Evolutionary conservation across 2,888 invertebrate species (phyloP).

Genomic region (Choristoneura rosaceana): DNA sequence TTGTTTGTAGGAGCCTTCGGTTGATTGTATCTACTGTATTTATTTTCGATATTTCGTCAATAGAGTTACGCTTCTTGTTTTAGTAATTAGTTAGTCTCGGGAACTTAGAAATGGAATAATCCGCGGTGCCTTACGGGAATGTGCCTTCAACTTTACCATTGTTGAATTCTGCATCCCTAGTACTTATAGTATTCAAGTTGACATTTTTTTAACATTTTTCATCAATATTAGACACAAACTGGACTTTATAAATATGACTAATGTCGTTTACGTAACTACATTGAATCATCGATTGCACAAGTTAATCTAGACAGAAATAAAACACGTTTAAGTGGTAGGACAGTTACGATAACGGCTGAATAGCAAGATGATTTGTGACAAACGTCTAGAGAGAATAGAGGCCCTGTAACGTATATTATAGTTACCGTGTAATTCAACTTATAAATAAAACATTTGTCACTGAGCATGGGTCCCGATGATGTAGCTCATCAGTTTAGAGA

Average conservation of each 20-base stretch:
- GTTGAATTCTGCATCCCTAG: conserved; percentile 3
- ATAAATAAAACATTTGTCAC: background rate
- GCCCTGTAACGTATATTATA: background rate
- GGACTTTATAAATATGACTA: background rate
- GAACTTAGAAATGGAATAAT: conserved; percentile 62
- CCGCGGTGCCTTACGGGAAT: conserved; percentile 63
- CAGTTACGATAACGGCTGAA: background rate
- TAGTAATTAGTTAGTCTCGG: conserved; percentile 66
- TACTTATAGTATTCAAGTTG: background rate
- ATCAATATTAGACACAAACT: background rate
- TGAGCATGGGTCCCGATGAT: background rate
- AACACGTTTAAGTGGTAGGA: background rate
- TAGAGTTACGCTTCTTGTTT: conserved; percentile 73
- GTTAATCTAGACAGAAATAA: background rate
- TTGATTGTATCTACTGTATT: conserved; percentile 67
- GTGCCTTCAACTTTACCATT: conserved; percentile 33
- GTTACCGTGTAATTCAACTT: conserved; percentile 5
- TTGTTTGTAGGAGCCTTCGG: conserved; percentile 64
- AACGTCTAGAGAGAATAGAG: background rate
- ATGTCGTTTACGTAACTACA: background rate
- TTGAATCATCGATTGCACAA: background rate
- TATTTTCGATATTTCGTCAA: conserved; percentile 59
- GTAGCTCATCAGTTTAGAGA: background rate
- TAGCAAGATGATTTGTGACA: background rate
- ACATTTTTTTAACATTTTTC: background rate